Evolutionary conservation across 2,113 vertebrate genomes (phyloP), one percentile per base, ranked within the genome.

Genomic region (Hippocampus guttulatus): DNA sequence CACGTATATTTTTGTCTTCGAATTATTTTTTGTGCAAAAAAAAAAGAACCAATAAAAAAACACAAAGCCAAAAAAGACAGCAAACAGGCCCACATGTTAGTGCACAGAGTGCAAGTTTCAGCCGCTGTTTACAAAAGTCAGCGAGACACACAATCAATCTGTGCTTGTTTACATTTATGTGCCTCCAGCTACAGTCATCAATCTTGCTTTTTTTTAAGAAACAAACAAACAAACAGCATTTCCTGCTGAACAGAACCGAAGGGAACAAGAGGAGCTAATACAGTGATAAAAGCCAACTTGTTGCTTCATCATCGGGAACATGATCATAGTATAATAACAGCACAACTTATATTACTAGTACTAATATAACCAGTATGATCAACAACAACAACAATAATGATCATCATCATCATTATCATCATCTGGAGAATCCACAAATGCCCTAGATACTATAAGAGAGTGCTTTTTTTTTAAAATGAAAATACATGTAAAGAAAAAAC

Each of bases 91-190:
- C 74, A 54, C 58, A 76, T 80, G 85, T 54, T 81, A 75, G 68
- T 51, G 38, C 73, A 64, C 49, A 68, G 70, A 75, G 64, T 65
- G 74, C 71, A 58, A 78, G 81, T 84, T 88, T 89, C 82, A 88
- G 88, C 85, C 80, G 83, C 74, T 87, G 84, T 90, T 92, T 88
- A 86, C 83, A 88, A 87, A 87, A 85, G 81, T 85, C 82, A 80
- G 70, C 45, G 58, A 82, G 84, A 88, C 88, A 87, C 83, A 85
- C 76, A 82, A 90, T 92, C 89, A 91, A 91, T 92, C 90, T 91
- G 80, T 58, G 70, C 57, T 80, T 89, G 88, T 87, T 87, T 85
- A 87, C 91, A 87, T 92, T 91, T 91, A 89, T 87, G 85, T 79
- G 81, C 89, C 84, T 74, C 76, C 69, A 81, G 83, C 75, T 49